Evolutionary conservation across 2,888 invertebrate species (phyloP).

Genomic region (Melieria crassipennis): DNA sequence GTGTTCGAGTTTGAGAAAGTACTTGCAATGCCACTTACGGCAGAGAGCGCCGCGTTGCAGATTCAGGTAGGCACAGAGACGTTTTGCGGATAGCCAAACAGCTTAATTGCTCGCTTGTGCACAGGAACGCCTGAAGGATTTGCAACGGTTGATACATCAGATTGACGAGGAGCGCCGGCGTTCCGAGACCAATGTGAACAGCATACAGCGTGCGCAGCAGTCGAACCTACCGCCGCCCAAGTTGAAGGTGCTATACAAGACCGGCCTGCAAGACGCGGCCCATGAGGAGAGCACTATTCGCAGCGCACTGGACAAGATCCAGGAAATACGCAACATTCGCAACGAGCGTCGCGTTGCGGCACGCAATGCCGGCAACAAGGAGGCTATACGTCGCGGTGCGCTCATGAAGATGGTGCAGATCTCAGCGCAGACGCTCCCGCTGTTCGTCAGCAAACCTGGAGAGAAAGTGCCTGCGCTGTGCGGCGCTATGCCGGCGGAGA

Average conservation of each 20-base stretch:
- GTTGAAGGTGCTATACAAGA: constrained; percentile 81
- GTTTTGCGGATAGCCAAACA: background rate
- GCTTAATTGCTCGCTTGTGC: background rate
- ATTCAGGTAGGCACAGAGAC: constrained; percentile 28
- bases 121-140: constrained; percentile 81
- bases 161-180: constrained; percentile 83
- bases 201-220: constrained; percentile 79
- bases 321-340: constrained; percentile 88
- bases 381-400: constrained; percentile 91
- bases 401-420: constrained; percentile 95
- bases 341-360: constrained; percentile 89
- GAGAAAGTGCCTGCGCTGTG: constrained; percentile 80
- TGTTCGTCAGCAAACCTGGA: constrained; percentile 89
- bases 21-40: constrained; percentile 35
- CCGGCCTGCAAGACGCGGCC: constrained; percentile 82
- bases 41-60: constrained; percentile 39
- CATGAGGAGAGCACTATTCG: constrained; percentile 86
- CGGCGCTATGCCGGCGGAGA: constrained; percentile 62
- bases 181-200: constrained; percentile 82
- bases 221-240: constrained; percentile 73
- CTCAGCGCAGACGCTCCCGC: constrained; percentile 90
- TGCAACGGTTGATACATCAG: constrained; percentile 81
- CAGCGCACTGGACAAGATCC: constrained; percentile 84
- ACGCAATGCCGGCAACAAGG: constrained; percentile 86
- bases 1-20: constrained; percentile 49